A percentile compares a stretch with the other conserved stretches of the same genome.
Evolutionary conservation across 2,113 vertebrate species (phyloP).

Genomic region (Cichladusa arquata): DNA sequence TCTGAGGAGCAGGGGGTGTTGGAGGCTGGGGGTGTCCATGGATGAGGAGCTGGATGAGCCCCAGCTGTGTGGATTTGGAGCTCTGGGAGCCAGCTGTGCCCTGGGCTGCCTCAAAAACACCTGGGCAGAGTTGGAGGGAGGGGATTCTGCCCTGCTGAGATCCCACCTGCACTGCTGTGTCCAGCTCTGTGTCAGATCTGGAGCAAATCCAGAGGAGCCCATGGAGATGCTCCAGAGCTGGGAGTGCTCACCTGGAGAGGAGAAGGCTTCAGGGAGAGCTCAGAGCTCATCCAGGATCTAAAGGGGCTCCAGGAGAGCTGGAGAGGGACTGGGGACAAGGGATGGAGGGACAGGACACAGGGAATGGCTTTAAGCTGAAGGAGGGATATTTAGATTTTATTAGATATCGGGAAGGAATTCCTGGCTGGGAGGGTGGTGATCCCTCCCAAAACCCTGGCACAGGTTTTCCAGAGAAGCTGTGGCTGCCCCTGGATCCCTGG

Average conservation of each 20-base stretch:
- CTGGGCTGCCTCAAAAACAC: not conserved
- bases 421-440: not conserved
- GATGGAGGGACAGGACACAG: rapidly evolving
- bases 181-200: not conserved
- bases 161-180: not conserved
- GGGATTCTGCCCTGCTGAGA: not conserved
- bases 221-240: not conserved
- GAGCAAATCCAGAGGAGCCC: not conserved
- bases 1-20: not conserved
- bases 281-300: rapidly evolving
- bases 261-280: not conserved
- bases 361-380: not conserved
- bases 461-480: not conserved
- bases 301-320: not conserved
- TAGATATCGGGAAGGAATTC: not conserved
- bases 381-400: no score
- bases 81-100: not conserved
- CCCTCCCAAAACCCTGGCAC: no score
- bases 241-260: rapidly evolving
- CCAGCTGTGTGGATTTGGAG: not conserved
- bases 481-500: not conserved
- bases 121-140: not conserved
- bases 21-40: not conserved
- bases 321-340: not conserved
- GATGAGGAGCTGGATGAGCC: not conserved